Base-by-base conservation (phyloP, 2,888 invertebrate genomes). In the Acrobasis repandana region DNA sequence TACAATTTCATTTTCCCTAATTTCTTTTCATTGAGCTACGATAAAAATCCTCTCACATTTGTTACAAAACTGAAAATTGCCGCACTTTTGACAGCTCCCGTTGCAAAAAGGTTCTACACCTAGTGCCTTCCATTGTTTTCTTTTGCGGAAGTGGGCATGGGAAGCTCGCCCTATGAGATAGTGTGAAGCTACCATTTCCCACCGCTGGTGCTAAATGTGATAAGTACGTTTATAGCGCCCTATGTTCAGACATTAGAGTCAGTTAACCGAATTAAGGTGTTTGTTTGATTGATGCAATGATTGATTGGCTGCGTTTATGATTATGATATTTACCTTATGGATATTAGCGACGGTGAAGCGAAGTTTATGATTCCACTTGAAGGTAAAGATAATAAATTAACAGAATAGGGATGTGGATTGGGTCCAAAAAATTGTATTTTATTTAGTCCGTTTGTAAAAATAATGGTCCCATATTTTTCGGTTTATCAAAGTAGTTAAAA, bases 181-280 rank as follows among this genome's bases (percentile, higher is more conserved):
- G 63, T 64, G 68, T 64, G 70, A 70, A 79, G 75, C 74, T 74
- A 73, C 70, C 72, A 73, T 71, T 81, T 82, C 82, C 77, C 82
- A 80, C 73, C 71, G 62, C 14, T 61, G 51, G 68, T 67, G 76
- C 67, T 82, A 80, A 80, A 60, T 66, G 62, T 64, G 71, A 74
- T 82, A 80, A 82, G 72, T 77, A 74, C 9, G 3, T 54, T 38
- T 54, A 52, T 36, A 36, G 52, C n/a, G 9, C 14, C 2, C 11
- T 11, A n/a, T 43, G 43, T 43, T 43, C 43, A 5, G 43, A 34
- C 47, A 43, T 62, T 62, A 62, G 58, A 58, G 54, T 20, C 52
- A 28, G 58, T 62, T 62, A 58, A 36, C 15, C 38, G 54, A 58
- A 58, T 62, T 62, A 62, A 43, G 16, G 36, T 20, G 57, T 54